Evolutionary conservation across 2,113 vertebrate genomes (phyloP), one percentile per base, ranked within the genome.

Genomic region (Phyllopteryx taeniolatus): DNA sequence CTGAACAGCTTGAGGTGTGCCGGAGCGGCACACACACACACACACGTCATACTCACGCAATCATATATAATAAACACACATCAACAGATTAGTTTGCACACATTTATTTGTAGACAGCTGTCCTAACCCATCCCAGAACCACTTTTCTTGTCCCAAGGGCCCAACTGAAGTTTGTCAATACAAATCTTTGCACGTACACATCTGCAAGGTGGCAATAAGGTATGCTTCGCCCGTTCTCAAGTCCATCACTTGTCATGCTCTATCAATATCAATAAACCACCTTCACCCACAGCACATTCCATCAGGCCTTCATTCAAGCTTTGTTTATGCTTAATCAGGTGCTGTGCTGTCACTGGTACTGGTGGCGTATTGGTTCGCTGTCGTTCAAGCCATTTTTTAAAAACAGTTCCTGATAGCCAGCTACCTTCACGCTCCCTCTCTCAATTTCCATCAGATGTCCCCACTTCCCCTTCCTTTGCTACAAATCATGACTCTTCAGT

Each of bases 1-100:
- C 85, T 79, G 80, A 91, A 86, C 87, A 88, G 90, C 85, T 91
- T 89, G 87, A 88, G 82, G 87, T 91, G 76, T 54, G 83, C 71
- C 42, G 47, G 82, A 88, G 84, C 86, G 89, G 81, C 85, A 75
- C 80, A 75, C 79, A 39, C 79, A 82, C 13, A 80, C 61, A 80
- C 74, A 77, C 75, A 77, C 68, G 62, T 47, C 68, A 71, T 27
- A 74, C 78, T 74, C 5, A 76, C 63, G 68, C 27, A 78, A 11
- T 56, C 71, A 65, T 77, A 72, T 69, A 77, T 69, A 70, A 75
- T 33, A 71, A 67, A 71, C 71, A 64, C 73, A 67, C n/a, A 78
- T 49, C 71, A 62, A 56, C 49, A 54, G 19, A 69, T 56, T 43
- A 60, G 54, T 57, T 43, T 39, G 39, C 44, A 31, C 56, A 46